Evolutionary conservation across 1,140 invertebrate genomes (phyloP).

Genomic region (Leptinotarsa defecta): DNA sequence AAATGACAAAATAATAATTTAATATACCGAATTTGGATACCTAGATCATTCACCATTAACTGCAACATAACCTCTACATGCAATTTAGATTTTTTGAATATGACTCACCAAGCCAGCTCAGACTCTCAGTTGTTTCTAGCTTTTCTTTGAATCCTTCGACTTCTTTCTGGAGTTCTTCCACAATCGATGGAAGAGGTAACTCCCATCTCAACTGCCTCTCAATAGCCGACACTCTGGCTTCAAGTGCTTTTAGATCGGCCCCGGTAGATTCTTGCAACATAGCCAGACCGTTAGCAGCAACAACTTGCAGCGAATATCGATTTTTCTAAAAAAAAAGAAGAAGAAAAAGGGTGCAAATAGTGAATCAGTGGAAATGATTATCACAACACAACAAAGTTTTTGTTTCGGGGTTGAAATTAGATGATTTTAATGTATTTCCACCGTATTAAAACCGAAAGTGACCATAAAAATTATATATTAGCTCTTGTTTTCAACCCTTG

Average conservation of each 20-base stretch:
- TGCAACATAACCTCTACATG: too few species aligned
- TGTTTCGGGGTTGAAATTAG: too few species aligned
- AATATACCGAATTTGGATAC: too few species aligned
- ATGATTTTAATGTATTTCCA: too few species aligned
- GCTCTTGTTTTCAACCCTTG: too few species aligned
- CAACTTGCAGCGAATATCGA: slow-evolving; percentile 59
- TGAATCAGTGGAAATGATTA: too few species aligned
- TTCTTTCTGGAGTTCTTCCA: slow-evolving; percentile 67
- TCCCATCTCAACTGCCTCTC: slow-evolving; percentile 66
- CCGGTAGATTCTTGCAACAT: slow-evolving; percentile 52
- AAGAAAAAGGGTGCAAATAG: too few species aligned
- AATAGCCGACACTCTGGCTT: slow-evolving; percentile 63
- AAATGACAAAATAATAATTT: too few species aligned
- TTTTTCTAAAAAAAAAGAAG: slow-evolving; percentile 9
- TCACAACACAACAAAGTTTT: too few species aligned
- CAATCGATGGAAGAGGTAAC: slow-evolving; percentile 59
- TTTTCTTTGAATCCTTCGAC: slow-evolving; percentile 70
- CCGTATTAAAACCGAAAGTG: too few species aligned
- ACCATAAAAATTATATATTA: too few species aligned
- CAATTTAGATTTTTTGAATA: not conserved
- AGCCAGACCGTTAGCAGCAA: slow-evolving; percentile 52
- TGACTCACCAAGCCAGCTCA: slow-evolving; percentile 71
- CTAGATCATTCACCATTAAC: too few species aligned
- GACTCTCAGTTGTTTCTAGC: slow-evolving; percentile 71
- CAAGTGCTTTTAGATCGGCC: slow-evolving; percentile 56